Base-by-base conservation (phyloP, 2,888 invertebrate genomes). In the Spisula subtruncata region DNA sequence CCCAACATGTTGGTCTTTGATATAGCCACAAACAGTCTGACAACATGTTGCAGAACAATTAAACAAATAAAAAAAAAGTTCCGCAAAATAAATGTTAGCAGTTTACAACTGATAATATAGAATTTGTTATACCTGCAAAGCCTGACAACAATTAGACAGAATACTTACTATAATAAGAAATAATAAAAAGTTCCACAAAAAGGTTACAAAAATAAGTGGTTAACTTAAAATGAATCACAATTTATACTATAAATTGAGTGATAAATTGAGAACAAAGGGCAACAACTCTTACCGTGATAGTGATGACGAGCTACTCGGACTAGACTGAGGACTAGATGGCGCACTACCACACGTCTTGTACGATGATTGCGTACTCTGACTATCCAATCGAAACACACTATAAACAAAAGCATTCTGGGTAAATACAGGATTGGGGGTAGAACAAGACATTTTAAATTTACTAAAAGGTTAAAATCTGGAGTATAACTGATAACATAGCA, bases 301-400 rank as follows among this genome's bases (percentile, higher is more conserved):
- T 6, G 92, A 92, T 16, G 93, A 91, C 86, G 97, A 96, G 84
- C 97, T 97, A 92, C 97, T 97, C 16, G 97, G 97, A 93, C 97
- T 98, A 71, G 97, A 97, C 89, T 97, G 97, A n/a, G 98, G 97
- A 60, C 97, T 97, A 79, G 97, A 97, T 12, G 97, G 97, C 81
- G 96, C 95, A 91, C 96, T 96, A 91, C 91, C 92, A 89, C 94
- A 95, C 51, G 95, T 96, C 92, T 95, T 95, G 92, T 95, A 95
- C 4, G 96, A 96, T 5, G 96, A 95, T 79, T 95, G 95, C 25
- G 94, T 96, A 88, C 95, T 94, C 92, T 94, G 94, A 89, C 95
- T 95, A 90, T 94, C 95, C 82, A 93, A 82, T 88, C 95, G 91
- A 84, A 90, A 92, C 83, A 93, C 89, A 56, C 94, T 94, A 91